A percentile compares a stretch with the other conserved stretches of the same genome.
Conservation (phyloP, 2,888 invertebrate genomes). For the Neuroscelio doddi region DNA sequence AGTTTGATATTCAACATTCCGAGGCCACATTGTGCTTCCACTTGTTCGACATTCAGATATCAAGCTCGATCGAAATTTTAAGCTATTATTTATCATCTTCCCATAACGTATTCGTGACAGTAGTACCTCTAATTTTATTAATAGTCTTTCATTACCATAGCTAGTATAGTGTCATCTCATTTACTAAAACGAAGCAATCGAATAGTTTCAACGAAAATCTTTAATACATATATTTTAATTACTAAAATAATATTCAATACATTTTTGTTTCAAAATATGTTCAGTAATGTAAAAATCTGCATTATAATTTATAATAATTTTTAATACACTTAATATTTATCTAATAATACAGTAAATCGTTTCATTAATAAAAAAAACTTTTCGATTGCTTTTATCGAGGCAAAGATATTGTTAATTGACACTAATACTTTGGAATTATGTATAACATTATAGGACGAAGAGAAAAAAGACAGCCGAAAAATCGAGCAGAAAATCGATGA, state of each 20-base stretch:
- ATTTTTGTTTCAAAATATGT: too few relatives aligned
- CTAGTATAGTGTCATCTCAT: constrained; percentile 33
- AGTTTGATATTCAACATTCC: constrained; percentile 14
- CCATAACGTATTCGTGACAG: constrained; percentile 11
- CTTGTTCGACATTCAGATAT: constrained; percentile 22
- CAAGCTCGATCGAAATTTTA: constrained; percentile 22
- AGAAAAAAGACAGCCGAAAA: constrained; percentile 79
- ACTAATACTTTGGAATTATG: constrained; percentile 54
- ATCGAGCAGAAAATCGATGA: constrained; percentile 84
- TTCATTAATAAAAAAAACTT: constrained; percentile 9
- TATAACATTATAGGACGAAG: constrained; percentile 73
- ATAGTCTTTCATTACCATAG: constrained; percentile 24
- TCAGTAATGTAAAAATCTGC: too few relatives aligned
- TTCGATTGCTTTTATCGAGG: constrained; percentile 39
- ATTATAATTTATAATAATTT: too few relatives aligned
- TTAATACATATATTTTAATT: too few relatives aligned
- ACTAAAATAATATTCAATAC: too few relatives aligned
- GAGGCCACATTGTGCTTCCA: constrained; percentile 18
- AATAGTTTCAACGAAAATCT: constrained; percentile 13
- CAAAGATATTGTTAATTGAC: constrained; percentile 21
- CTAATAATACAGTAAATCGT: too few relatives aligned
- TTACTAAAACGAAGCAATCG: constrained; percentile 37
- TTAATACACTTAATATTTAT: too few relatives aligned
- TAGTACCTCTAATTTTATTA: constrained; percentile 13
- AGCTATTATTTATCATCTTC: constrained; percentile 25